phyloP scores from a whole-genome alignment of 2,888 invertebrate species.

The Schizotus pectinicornis region DNA sequence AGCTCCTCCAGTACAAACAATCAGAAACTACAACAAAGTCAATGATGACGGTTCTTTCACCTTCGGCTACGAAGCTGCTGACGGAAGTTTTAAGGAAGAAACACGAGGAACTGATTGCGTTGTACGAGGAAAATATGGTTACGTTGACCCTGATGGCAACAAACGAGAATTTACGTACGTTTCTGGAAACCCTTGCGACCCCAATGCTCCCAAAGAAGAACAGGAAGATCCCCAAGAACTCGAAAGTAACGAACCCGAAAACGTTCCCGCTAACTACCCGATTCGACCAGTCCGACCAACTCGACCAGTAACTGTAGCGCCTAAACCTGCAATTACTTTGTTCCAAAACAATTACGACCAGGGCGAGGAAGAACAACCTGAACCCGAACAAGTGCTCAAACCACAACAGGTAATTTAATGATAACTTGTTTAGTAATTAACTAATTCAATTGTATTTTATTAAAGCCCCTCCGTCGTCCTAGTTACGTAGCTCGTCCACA shows the following conservation, averaged over 20 bases:
- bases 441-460: constrained; percentile 19
- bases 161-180: constrained; percentile 87
- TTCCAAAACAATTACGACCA: constrained; percentile 77
- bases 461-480: constrained; percentile 53
- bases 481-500: constrained; percentile 54
- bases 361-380: constrained; percentile 67
- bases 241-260: constrained; percentile 63
- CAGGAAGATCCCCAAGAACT: constrained; percentile 60
- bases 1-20: constrained; percentile 80
- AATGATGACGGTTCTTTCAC: constrained; percentile 86
- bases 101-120: constrained; percentile 88
- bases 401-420: constrained; percentile 50
- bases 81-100: constrained; percentile 87
- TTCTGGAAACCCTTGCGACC: constrained; percentile 85
- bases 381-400: constrained; percentile 60
- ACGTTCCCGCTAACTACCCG: constrained; percentile 68
- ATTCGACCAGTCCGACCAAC: constrained; percentile 61
- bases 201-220: constrained; percentile 77
- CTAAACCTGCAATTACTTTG: constrained; percentile 66
- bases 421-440: constrained; percentile 2
- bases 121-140: constrained; percentile 86
- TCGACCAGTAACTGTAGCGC: constrained; percentile 57
- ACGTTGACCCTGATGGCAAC: constrained; percentile 86
- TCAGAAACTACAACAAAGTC: constrained; percentile 81
- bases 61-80: constrained; percentile 84